phyloP scores from a whole-genome alignment of 2,888 invertebrate species.

The Epinotia ramella region DNA sequence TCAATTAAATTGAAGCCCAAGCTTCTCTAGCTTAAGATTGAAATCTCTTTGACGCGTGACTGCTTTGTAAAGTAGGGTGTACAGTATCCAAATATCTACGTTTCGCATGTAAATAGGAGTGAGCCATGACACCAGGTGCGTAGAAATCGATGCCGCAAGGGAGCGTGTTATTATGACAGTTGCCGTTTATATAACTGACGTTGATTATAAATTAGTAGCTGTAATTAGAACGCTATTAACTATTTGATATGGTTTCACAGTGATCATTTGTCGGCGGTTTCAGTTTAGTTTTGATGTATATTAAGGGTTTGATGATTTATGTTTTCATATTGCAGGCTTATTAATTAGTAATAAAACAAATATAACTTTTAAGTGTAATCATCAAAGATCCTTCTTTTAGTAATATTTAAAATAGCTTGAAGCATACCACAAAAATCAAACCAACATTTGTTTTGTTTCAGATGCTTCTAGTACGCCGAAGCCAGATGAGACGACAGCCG shows the following conservation, averaged over 20 bases:
- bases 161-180: conserved; percentile 81
- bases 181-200: conserved; percentile 74
- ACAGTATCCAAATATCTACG: conserved; percentile 79
- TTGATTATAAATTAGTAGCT: conserved; percentile 34
- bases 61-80: conserved; percentile 67
- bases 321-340: background rate
- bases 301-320: background rate
- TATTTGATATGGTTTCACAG: conserved; percentile 16
- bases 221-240: conserved; percentile 43
- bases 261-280: conserved; percentile 23
- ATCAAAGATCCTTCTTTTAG: background rate
- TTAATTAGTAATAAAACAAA: background rate
- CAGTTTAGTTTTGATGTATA: background rate
- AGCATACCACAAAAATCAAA: background rate
- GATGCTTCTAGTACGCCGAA: conserved; percentile 73
- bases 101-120: conserved; percentile 83
- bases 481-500: conserved; percentile 66
- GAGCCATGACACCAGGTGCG: conserved; percentile 81
- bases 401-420: background rate
- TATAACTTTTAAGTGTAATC: background rate
- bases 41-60: conserved; percentile 53
- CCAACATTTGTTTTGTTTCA: conserved; percentile 63
- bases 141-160: conserved; percentile 76
- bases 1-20: conserved; percentile 57
- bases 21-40: conserved; percentile 52